Base-by-base conservation (phyloP, 1,140 invertebrate genomes). In the Drosophila kepulauana region DNA sequence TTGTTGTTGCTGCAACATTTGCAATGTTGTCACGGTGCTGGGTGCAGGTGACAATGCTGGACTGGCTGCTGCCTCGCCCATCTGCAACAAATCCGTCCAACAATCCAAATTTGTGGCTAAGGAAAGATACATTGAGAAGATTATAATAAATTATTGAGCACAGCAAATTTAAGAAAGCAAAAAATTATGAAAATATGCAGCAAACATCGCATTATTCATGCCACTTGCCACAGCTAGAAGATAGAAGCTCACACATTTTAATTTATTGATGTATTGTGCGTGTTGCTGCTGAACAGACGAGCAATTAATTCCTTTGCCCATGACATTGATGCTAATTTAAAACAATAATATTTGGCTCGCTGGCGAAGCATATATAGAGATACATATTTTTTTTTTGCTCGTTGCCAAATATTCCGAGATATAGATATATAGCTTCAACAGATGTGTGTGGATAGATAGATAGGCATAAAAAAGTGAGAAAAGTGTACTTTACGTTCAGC, bases 81-180 rank as follows among this genome's bases (percentile, higher is more conserved):
- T 91, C 69, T 92, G 91, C 71, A 92, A 52, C 67, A 93, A 80
- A 51, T 93, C 92, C 69, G 79, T 90, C 91, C 91, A 92, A 71
- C 89, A 91, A 77, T 91, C 90, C 63, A 91, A 70, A 78, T 92
- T 92, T 43, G 74, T 57, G 52, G 91, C 91, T 92, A 74, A 35
- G 54, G 43, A 71, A 25, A 20, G 10, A 51, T 5, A n/a, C n/a
- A n/a, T n/a, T n/a, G n/a, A n/a, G n/a, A 57, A 46, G 4, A 16
- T 28, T n/a, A n/a, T 25, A 6, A 38, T 20, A 16, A 30, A 64
- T 13, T 30, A 43, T 52, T 52, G n/a, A 52, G 28, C 28, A 33
- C 51, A 11, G 5, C 33, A 8, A 33, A 33, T 33, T 5, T 7
- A 8, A 33, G 33, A 10, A 41, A 57, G 38, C 3, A 41, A 7